Evolutionary conservation across 2,113 vertebrate species (phyloP).

Genomic region (Neolamprologus ventralis): DNA sequence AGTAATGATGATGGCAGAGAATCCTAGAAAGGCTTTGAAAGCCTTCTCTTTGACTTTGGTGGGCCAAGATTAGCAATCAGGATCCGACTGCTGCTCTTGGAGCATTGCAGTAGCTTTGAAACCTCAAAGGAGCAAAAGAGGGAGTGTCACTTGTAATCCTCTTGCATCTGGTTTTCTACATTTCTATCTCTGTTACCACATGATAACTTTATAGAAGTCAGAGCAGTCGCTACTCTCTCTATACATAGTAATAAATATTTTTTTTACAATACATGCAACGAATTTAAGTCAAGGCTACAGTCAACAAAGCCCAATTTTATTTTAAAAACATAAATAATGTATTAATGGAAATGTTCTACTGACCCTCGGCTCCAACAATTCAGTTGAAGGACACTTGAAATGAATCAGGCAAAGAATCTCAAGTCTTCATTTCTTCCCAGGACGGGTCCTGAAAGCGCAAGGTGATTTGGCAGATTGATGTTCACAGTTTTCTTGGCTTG

Average conservation of each 20-base stretch:
- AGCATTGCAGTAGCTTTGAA: constrained; percentile 48
- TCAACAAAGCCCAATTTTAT: not conserved
- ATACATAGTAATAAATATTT: not conserved
- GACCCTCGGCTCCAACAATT: not conserved
- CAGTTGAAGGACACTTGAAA: not conserved
- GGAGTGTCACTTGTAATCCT: constrained; percentile 30
- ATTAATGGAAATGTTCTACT: not conserved
- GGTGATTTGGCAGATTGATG: not conserved
- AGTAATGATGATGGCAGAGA: constrained; percentile 46
- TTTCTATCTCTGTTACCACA: not conserved
- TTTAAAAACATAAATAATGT: not conserved
- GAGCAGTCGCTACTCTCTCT: not conserved
- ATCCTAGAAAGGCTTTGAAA: constrained; percentile 47
- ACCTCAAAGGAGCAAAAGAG: constrained; percentile 49
- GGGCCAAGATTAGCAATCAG: constrained; percentile 43
- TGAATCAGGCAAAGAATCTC: not conserved
- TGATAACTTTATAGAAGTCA: constrained; percentile 4
- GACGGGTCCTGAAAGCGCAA: not conserved
- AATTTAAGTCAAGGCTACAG: not conserved
- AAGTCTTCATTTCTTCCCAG: not conserved
- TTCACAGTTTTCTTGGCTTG: not conserved
- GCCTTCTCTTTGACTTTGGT: constrained; percentile 47
- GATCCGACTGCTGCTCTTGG: constrained; percentile 28
- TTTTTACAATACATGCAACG: not conserved
- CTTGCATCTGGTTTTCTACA: constrained; percentile 25